Evolutionary conservation across 2,888 invertebrate species (phyloP).

Genomic region (Athripsodes cinereus): DNA sequence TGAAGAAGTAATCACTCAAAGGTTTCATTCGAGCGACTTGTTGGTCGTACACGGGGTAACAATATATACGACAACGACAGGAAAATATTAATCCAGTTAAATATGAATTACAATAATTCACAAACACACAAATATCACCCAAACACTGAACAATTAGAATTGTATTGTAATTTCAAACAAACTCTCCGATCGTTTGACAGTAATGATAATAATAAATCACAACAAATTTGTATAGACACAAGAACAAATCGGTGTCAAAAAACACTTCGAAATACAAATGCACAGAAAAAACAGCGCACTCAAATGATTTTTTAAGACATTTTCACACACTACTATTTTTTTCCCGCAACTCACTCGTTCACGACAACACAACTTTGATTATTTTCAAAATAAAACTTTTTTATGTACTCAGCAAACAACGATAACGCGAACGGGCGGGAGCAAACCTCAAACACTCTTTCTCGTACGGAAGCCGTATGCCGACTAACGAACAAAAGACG

Average conservation of each 20-base stretch:
- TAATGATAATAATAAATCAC: too few relatives aligned
- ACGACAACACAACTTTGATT: neutral
- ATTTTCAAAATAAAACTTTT: neutral
- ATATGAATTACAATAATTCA: too few relatives aligned
- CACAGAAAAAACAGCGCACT: too few relatives aligned
- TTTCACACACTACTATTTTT: neutral
- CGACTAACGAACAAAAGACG: conserved; percentile 53
- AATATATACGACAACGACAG: too few relatives aligned
- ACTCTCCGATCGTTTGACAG: too few relatives aligned
- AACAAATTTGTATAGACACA: neutral
- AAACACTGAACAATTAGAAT: too few relatives aligned
- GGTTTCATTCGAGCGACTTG: conserved; percentile 53
- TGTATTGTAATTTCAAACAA: too few relatives aligned
- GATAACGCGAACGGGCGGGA: neutral
- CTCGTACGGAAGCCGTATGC: conserved; percentile 44
- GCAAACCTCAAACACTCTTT: conserved; percentile 11
- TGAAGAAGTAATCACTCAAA: conserved; percentile 62
- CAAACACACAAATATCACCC: too few relatives aligned
- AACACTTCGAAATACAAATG: too few relatives aligned
- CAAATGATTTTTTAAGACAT: neutral
- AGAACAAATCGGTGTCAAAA: too few relatives aligned
- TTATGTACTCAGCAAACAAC: neutral
- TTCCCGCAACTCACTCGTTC: neutral
- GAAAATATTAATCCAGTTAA: too few relatives aligned
- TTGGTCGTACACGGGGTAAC: too few relatives aligned